A percentile compares a stretch with the other conserved stretches of the same genome.
Evolutionary conservation across 2,888 invertebrate species (phyloP).

Genomic region (Drosophila mettleri): DNA sequence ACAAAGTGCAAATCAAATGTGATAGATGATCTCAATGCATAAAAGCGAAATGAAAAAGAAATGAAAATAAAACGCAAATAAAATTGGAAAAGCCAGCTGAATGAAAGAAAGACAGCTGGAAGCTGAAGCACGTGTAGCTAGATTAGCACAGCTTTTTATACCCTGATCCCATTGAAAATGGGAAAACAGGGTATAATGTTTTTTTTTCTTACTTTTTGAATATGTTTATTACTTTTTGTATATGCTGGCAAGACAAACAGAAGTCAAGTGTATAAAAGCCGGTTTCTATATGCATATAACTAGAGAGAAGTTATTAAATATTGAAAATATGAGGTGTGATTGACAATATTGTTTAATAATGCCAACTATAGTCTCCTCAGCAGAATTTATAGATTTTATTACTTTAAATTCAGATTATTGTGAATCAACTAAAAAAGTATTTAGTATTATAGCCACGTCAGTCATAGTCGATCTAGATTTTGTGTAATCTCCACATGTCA

Average conservation of each 20-base stretch:
- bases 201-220: background rate
- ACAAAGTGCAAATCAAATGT: conserved; percentile 69
- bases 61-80: conserved; percentile 19
- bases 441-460: background rate
- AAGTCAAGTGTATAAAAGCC: background rate
- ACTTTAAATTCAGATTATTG: no score
- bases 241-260: background rate
- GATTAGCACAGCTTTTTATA: background rate
- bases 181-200: no score
- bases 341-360: no score
- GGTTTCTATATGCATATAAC: no score
- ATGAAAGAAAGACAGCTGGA: conserved; percentile 20
- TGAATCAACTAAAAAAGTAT: background rate
- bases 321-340: background rate
- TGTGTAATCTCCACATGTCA: background rate
- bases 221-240: background rate
- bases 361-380: no score
- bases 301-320: background rate
- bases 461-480: background rate
- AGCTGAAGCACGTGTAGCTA: conserved; percentile 5
- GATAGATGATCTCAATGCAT: conserved; percentile 70
- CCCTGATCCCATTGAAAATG: no score
- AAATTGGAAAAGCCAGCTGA: conserved; percentile 27
- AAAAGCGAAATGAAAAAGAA: background rate
- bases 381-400: no score